Conservation (phyloP, 2,888 invertebrate genomes). For the Pseudoips prasinana region DNA sequence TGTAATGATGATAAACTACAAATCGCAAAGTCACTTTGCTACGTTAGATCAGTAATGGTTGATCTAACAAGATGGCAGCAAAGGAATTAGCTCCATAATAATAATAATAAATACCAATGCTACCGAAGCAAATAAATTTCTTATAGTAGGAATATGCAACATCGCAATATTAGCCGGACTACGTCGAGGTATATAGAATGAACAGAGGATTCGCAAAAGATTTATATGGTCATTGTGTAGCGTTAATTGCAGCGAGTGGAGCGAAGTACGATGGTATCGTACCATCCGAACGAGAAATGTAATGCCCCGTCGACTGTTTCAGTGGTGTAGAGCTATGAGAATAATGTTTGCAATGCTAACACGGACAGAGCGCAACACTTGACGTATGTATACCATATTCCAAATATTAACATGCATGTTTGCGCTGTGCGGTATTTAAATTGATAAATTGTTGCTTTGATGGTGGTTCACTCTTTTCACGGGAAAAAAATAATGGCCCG, state of each 20-base stretch:
- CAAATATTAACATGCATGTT: constrained; percentile 38
- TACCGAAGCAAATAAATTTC: constrained; percentile 7
- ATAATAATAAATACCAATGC: too few species aligned
- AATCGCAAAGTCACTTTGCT: too few species aligned
- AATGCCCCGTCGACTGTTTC: constrained; percentile 47
- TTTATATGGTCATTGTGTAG: constrained; percentile 78
- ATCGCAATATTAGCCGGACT: constrained; percentile 32
- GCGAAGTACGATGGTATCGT: constrained; percentile 72
- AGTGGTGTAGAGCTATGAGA: constrained; percentile 42
- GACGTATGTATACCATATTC: constrained; percentile 33
- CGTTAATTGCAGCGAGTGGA: constrained; percentile 77
- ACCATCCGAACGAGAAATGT: constrained; percentile 65
- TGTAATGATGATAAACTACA: too few species aligned
- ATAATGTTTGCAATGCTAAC: constrained; percentile 46
- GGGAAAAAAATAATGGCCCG: constrained; percentile 39
- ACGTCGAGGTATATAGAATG: constrained; percentile 53
- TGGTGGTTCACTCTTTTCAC: constrained; percentile 30
- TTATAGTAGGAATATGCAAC: constrained; percentile 27
- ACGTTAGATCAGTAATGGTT: too few species aligned
- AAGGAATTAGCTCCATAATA: too few species aligned
- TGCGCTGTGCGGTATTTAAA: constrained; percentile 35
- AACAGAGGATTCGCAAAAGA: constrained; percentile 67
- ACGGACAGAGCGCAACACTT: constrained; percentile 33
- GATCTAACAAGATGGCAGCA: too few species aligned
- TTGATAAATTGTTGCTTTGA: constrained; percentile 40